A percentile compares a stretch with the other conserved stretches of the same genome.
phyloP scores from a whole-genome alignment of 2,888 invertebrate species.

The Hypselothyrea guttata region DNA sequence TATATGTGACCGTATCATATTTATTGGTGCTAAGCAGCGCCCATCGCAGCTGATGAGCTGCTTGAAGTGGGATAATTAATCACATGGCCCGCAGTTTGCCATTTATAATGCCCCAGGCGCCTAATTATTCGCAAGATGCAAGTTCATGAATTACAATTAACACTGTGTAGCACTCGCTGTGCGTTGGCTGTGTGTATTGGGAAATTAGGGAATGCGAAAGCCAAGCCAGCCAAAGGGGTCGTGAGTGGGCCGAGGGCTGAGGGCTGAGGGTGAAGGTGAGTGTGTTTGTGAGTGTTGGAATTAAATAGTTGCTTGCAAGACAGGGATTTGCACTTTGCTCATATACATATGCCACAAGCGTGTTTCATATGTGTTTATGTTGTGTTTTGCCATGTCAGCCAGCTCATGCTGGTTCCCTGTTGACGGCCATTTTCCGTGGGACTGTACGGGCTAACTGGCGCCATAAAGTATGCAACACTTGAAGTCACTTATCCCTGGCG shows the following conservation, averaged over 20 bases:
- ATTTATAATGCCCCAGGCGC: slow-evolving; percentile 36
- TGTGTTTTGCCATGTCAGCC: not conserved
- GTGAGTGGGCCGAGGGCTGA: too few species aligned
- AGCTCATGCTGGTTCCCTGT: not conserved
- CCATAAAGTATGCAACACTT: slow-evolving; percentile 6
- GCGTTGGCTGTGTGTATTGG: not conserved
- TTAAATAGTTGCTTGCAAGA: slow-evolving; percentile 4
- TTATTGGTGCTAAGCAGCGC: slow-evolving; percentile 17
- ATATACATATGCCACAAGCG: not conserved
- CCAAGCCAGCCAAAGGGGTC: not conserved
- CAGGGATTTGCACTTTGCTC: slow-evolving; percentile 20
- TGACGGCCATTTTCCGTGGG: slow-evolving; percentile 2
- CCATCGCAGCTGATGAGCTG: slow-evolving; percentile 45
- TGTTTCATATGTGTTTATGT: too few species aligned
- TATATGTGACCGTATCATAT: slow-evolving; percentile 3
- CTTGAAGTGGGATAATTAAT: slow-evolving; percentile 41
- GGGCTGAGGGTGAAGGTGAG: not conserved
- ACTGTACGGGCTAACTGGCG: not conserved
- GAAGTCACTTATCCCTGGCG: not conserved
- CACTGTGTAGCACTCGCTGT: not conserved
- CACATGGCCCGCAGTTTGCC: slow-evolving; percentile 32
- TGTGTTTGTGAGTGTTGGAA: slow-evolving; percentile 1
- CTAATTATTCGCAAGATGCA: slow-evolving; percentile 42
- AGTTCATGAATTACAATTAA: slow-evolving; percentile 46
- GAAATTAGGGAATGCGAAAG: not conserved